Evolutionary conservation across 2,797 vertebrate genomes (phyloP).

Genomic region (Masticophis lateralis): DNA sequence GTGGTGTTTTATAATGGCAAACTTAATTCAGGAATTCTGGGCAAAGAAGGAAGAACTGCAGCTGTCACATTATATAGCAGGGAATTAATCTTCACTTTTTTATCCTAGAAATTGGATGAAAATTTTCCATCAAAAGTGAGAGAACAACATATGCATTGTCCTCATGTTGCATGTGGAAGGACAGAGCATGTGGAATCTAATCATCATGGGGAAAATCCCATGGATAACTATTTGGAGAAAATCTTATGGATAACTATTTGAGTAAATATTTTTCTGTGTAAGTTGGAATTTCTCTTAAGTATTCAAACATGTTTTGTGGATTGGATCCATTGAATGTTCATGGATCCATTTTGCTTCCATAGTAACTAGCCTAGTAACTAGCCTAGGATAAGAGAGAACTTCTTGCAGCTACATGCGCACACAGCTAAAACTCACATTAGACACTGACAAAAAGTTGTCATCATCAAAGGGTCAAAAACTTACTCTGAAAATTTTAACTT

Average conservation of each 20-base stretch:
- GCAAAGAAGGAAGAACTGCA: neutral
- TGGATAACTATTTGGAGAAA: neutral
- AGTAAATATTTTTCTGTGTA: neutral
- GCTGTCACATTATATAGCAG: neutral
- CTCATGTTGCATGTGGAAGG: neutral
- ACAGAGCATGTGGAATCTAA: neutral
- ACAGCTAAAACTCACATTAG: neutral
- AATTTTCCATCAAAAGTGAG: neutral
- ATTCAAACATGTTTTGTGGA: neutral
- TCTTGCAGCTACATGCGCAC: neutral
- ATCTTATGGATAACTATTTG: neutral
- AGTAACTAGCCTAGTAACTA: neutral
- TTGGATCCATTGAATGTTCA: neutral
- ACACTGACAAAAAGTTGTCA: neutral
- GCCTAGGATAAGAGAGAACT: neutral
- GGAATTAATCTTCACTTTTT: neutral
- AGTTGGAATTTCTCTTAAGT: neutral
- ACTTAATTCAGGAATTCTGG: neutral
- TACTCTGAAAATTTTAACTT: neutral
- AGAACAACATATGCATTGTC: too few relatives aligned
- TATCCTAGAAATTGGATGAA: too few relatives aligned
- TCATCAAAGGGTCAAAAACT: neutral
- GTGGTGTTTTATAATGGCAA: neutral
- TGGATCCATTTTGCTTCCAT: neutral
- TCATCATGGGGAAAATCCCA: too few relatives aligned